Conservation (phyloP, 2,113 vertebrate species). For the Haemorhous mexicanus region DNA sequence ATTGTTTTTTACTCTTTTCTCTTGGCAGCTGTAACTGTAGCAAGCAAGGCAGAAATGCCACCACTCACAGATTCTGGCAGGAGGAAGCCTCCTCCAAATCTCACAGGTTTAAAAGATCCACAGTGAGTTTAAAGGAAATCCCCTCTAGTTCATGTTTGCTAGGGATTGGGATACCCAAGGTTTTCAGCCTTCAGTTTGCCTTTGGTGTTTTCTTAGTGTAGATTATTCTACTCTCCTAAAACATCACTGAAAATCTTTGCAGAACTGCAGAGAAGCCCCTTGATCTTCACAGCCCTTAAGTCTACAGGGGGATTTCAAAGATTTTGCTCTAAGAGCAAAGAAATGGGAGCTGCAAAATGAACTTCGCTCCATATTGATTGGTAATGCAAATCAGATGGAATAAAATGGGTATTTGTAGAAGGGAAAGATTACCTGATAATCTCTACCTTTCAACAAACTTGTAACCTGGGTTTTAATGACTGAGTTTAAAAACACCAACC, state of each 20-base stretch:
- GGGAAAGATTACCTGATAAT: background rate
- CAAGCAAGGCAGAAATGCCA: background rate
- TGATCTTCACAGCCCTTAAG: background rate
- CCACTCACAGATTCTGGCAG: background rate
- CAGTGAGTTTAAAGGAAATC: background rate
- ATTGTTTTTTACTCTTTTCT: constrained; percentile 4
- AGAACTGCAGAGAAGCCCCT: background rate
- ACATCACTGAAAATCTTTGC: background rate
- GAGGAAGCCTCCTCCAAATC: background rate
- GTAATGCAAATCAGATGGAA: background rate
- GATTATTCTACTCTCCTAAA: background rate
- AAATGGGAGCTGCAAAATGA: constrained; percentile 39
- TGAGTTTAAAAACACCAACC: background rate
- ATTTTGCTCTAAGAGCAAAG: constrained; percentile 19
- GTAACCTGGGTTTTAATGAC: background rate
- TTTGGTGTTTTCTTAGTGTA: background rate
- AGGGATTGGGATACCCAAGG: background rate
- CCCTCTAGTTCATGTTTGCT: background rate
- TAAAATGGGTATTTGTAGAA: background rate
- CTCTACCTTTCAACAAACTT: background rate
- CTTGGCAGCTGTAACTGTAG: constrained; percentile 1
- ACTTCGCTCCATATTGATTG: background rate
- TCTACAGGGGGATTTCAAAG: constrained; percentile 7
- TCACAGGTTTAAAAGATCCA: background rate
- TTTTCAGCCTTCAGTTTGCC: background rate